Base-by-base conservation (phyloP, 2,888 invertebrate genomes). In the Chalcosyrphus nemorum region DNA sequence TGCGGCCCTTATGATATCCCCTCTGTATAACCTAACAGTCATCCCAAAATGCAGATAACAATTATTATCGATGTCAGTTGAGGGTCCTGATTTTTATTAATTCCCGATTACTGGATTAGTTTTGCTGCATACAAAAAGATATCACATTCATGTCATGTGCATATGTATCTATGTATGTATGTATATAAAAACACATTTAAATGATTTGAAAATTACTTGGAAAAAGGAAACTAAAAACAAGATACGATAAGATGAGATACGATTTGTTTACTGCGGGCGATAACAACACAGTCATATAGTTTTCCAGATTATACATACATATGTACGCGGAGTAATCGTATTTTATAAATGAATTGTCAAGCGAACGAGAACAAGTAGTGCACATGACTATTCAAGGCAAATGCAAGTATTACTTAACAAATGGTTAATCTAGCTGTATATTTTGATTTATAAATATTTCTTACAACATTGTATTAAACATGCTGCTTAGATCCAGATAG, bases 221-320 rank as follows among this genome's bases (percentile, higher is more conserved):
- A 74, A 54, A 63, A 63, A 17, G 35, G 52, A 19, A 54, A 41
- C n/a, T 17, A 56, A 75, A 66, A 17, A 13, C n/a, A 15, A 17
- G 75, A 75, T 75, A 75, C 24, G 75, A 75, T 75, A 75, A 75
- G 50, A 56, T 57, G 63, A 75, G 75, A 65, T 75, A 75, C 38
- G 9, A 56, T 66, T 57, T 75, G 56, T 66, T 66, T 75, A 47
- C 47, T 66, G 45, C 38, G 7, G 6, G 29, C 45, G 75, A 75
- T 75, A 75, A 66, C 54, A 65, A 56, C 35, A 65, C 56, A 54
- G 35, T 24, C 17, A 24, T 45, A 56, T 45, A 56, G 32, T 47
- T 68, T 45, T 17, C 4, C 4, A 38, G 50, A 72, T 19, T 43
- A 47, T 5, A 24, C 41, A 13, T 9, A 0, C 19, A n/a, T 7